A percentile compares a stretch with the other conserved stretches of the same genome.
Evolutionary conservation across 2,797 vertebrate species (phyloP).

Genomic region (Ibycter americanus): DNA sequence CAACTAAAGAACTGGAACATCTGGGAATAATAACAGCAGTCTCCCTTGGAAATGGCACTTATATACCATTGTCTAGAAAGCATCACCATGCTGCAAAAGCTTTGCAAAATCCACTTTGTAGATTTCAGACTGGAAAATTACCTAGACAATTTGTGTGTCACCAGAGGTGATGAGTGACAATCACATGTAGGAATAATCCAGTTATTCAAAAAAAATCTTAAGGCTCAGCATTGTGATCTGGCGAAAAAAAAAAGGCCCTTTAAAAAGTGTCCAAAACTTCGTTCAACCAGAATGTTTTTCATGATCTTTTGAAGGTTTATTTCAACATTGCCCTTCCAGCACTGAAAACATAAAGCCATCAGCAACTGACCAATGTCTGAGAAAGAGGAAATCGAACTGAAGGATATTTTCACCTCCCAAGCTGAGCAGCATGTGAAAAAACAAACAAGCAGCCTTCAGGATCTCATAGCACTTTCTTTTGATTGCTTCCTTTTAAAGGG

Average conservation of each 20-base stretch:
- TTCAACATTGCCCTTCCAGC: not conserved
- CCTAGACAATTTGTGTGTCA: not conserved
- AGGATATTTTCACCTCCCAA: constrained; percentile 26
- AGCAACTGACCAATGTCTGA: not conserved
- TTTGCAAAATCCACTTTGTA: not conserved
- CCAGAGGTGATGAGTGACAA: not conserved
- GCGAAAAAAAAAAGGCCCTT: accelerated
- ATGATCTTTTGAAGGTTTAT: not conserved
- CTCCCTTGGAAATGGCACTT: constrained; percentile 52
- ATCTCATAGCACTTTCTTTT: constrained; percentile 36
- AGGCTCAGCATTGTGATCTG: not conserved
- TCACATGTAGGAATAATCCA: not conserved
- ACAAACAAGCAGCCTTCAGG: constrained; percentile 37
- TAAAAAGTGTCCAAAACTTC: not conserved
- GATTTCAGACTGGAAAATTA: constrained; percentile 23
- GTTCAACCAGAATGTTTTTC: not conserved
- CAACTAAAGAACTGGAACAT: constrained; percentile 45
- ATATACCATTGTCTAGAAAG: not conserved
- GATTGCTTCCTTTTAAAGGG: constrained; percentile 39
- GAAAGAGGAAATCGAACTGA: constrained; percentile 45
- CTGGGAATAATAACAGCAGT: constrained; percentile 64
- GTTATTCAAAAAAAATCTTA: not conserved
- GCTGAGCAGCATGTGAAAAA: constrained; percentile 48
- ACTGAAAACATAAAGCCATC: constrained; percentile 12
- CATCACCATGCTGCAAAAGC: not conserved